Base-by-base conservation (phyloP, 2,888 invertebrate genomes). In the Penaeus monodon region DNA sequence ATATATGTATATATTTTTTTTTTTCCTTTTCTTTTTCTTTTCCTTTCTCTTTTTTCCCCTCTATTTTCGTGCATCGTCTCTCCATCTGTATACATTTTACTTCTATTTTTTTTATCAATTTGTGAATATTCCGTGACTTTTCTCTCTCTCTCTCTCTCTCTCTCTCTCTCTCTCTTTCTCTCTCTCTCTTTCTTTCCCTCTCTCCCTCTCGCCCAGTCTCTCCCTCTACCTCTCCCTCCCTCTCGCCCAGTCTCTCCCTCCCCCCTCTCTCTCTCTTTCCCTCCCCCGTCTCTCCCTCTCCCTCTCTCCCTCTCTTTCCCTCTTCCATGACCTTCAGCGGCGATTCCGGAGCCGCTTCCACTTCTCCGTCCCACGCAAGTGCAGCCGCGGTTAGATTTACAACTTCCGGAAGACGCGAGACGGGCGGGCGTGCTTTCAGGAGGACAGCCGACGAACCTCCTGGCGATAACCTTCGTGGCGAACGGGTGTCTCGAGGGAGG, bases 251-350 rank as follows among this genome's bases (percentile, higher is more conserved):
- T 7, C 8, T 29, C 70, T 6, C 0, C 38, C 8, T 7, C 2
- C 38, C 7, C 38, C 8, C 38, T 38, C 38, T 8, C 38, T 8
- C 27, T 3, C 80, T 4, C 33, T 24, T 33, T 27, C 29, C 12
- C 76, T 2, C 29, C 3, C 74, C n/a, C 38, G 49, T 2, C 29
- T 0, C 29, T 2, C 65, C 33, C 33, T 0, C 63, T 64, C 17
- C 22, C 63, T 12, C 57, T 6, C 63, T 3, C 57, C n/a, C 57
- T 17, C n/a, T 38, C 63, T 65, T 38, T 38, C 64, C 7, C 22
- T n/a, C 64, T 33, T 38, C 79, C 79, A 38, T 63, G 33, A 65
- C 65, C 38, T 64, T 38, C n/a, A 80, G 38, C 29, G 64, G 64
- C 29, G 65, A 38, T 24, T 64, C 65, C 64, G 64, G 64, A 29